phyloP scores from a whole-genome alignment of 2,888 invertebrate genomes.

The Dimorphilus gyrociliatus region DNA sequence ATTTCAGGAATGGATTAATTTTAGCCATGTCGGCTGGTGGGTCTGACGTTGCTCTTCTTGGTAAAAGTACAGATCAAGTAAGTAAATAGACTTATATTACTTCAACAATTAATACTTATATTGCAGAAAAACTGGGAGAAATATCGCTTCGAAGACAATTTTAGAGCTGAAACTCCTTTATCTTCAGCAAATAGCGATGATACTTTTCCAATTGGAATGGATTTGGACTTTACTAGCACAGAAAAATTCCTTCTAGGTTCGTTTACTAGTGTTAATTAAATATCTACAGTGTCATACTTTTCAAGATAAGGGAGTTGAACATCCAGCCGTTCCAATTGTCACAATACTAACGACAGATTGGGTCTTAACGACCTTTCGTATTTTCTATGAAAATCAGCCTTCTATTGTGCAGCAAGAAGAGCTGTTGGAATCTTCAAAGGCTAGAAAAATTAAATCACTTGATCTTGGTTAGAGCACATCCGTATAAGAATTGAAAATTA shows the following conservation, averaged over 20 bases:
- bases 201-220: slow-evolving; percentile 62
- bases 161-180: slow-evolving; percentile 65
- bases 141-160: slow-evolving; percentile 59
- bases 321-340: slow-evolving; percentile 61
- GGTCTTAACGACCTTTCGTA: slow-evolving; percentile 56
- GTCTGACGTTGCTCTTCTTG: too few relatives aligned
- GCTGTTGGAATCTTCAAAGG: too few relatives aligned
- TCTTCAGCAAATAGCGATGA: slow-evolving; percentile 52
- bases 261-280: slow-evolving; percentile 45
- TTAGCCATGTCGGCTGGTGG: too few relatives aligned
- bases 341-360: slow-evolving; percentile 61
- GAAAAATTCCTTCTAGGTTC: background rate
- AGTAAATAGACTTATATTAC: too few relatives aligned
- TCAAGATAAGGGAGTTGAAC: slow-evolving; percentile 42
- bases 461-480: too few relatives aligned
- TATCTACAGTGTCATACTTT: slow-evolving; percentile 11
- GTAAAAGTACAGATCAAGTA: too few relatives aligned
- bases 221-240: slow-evolving; percentile 56
- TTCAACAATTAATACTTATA: too few relatives aligned
- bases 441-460: too few relatives aligned
- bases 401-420: too few relatives aligned
- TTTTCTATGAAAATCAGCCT: too few relatives aligned
- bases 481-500: too few relatives aligned
- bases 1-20: too few relatives aligned
- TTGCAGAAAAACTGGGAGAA: slow-evolving; percentile 50